Conservation (phyloP, 1,140 invertebrate species). For the Asbolus verrucosus region DNA sequence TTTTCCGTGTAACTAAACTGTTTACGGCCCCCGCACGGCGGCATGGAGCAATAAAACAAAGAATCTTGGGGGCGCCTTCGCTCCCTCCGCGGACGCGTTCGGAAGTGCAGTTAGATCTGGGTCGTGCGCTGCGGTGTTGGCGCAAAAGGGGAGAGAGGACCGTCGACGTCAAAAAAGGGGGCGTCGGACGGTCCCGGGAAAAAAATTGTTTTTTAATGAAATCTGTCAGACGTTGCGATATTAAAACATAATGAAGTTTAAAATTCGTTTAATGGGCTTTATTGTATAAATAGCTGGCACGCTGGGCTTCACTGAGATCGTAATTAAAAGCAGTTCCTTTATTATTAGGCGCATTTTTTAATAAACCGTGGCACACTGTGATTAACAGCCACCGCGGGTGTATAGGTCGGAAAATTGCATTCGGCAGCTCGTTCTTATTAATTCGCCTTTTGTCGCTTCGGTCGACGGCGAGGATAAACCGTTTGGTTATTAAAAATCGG, state of each 20-base stretch:
- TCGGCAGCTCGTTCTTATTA: constrained; percentile 19
- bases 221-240: constrained; percentile 21
- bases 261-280: constrained; percentile 20
- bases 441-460: no score
- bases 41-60: constrained; percentile 19
- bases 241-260: constrained; percentile 29
- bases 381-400: constrained; percentile 7
- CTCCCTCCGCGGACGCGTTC: not conserved
- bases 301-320: constrained; percentile 12
- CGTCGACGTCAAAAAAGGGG: no score
- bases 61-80: constrained; percentile 8
- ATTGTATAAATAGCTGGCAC: constrained; percentile 10
- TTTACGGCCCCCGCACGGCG: constrained; percentile 8
- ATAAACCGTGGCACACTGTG: constrained; percentile 13
- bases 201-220: constrained; percentile 15
- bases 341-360: constrained; percentile 32
- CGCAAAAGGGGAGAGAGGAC: no score
- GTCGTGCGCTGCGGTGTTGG: no score
- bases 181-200: not conserved
- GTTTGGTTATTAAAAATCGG: no score
- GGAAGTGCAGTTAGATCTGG: not conserved
- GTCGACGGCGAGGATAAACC: no score
- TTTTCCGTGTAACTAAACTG: constrained; percentile 33
- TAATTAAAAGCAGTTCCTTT: constrained; percentile 31
- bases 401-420: constrained; percentile 24